Conservation (phyloP, 2,113 vertebrate genomes). For the Cavia porcellus region DNA sequence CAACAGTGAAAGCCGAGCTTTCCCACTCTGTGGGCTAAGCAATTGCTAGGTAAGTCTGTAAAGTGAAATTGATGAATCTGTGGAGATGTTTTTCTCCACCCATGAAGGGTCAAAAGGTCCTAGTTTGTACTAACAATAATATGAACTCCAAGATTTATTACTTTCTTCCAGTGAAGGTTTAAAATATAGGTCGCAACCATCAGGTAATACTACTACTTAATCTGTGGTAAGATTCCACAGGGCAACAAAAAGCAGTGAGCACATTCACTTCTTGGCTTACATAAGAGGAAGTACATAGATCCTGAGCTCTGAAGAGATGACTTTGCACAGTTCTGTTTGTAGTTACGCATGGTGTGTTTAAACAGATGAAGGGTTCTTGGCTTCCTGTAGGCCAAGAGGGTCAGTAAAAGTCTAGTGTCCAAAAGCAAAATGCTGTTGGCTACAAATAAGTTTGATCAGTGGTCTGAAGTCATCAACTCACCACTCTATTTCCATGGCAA, state of each 20-base stretch:
- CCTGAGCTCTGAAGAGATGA: slow-evolving; percentile 33
- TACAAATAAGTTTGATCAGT: slow-evolving; percentile 82
- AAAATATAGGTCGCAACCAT: slow-evolving; percentile 19
- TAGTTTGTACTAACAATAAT: slow-evolving; percentile 36
- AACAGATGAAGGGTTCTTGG: slow-evolving; percentile 80
- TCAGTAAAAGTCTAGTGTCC: slow-evolving; percentile 73
- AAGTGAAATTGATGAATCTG: slow-evolving; percentile 56
- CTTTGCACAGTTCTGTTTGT: slow-evolving; percentile 75
- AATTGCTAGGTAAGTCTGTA: slow-evolving; percentile 26
- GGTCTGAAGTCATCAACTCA: slow-evolving; percentile 71
- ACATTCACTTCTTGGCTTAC: slow-evolving; percentile 28
- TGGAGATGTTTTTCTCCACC: slow-evolving; percentile 28
- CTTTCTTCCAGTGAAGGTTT: neutral
- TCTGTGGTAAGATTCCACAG: slow-evolving; percentile 52
- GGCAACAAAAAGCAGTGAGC: slow-evolving; percentile 36
- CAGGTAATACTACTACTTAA: slow-evolving; percentile 63
- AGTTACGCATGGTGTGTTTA: slow-evolving; percentile 73
- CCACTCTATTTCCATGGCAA: slow-evolving; percentile 77
- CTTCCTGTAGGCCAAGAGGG: slow-evolving; percentile 75
- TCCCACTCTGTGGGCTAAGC: neutral
- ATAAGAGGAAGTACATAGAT: neutral
- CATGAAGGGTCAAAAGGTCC: neutral
- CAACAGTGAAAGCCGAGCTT: neutral
- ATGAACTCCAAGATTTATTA: slow-evolving; percentile 27
- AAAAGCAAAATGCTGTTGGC: slow-evolving; percentile 79